Base-by-base conservation (phyloP, 2,888 invertebrate genomes). In the Piscicola geometra region DNA sequence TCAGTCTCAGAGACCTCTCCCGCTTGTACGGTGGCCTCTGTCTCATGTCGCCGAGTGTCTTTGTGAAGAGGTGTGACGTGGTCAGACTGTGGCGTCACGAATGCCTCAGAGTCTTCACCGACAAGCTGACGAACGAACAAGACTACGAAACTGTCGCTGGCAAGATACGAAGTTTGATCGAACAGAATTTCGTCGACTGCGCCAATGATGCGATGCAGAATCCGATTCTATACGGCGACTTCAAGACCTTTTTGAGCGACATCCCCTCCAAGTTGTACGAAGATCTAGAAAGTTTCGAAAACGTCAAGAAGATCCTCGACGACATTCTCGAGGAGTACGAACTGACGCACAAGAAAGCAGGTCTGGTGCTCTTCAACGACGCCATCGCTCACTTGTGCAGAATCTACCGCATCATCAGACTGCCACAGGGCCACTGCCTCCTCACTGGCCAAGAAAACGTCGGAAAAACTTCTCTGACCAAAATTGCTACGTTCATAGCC, bases 21-120 rank as follows among this genome's bases (percentile, higher is more conserved):
- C 89, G 93, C 76, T 90, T 95, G 78, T 90, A 90, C 80, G 90
- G 91, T 18, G 94, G 95, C 0, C 84, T 95, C 83, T 89, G 91
- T 75, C 89, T 91, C 77, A 92, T 91, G 15, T 89, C 90, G 60
- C 90, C 92, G 0, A 89, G 88, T 78, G 88, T 89, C 82, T 93
- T 91, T 85, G 88, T 88, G 72, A 89, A 88, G 75, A 86, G 71
- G 33, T 89, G 90, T n/a, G 90, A 91, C 78, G 89, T 95, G 50
- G 88, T 93, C 0, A 88, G 95, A 9, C 90, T 93, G 33, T 95
- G 95, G 95, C 89, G 94, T 78, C 94, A 95, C 85, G 95, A 95
- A 86, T 92, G 93, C 85, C 88, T 89, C 0, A 86, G 95, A 77
- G 92, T 93, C 47, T 91, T 95, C 78, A 93, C 91, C 82, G 95